These are phyloP conservation scores for Sminthurinus aureus DNA, from an alignment of 2,888 invertebrate species.

Conservation along the genomic window DNA sequence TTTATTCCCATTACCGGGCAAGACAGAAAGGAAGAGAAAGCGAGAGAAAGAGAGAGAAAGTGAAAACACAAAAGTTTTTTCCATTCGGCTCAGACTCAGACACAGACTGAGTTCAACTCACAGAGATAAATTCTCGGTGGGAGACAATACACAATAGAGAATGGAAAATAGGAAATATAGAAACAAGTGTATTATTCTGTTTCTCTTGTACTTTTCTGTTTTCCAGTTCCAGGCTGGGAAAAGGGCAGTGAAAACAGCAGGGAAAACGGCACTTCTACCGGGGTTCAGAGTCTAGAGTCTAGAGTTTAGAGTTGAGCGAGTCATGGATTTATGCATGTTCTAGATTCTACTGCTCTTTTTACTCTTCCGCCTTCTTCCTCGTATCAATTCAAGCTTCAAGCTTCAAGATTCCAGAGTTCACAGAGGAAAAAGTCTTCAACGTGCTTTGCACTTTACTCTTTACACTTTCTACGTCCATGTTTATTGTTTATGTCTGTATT, in stretches of 20 bases:
- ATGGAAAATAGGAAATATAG: too few relatives aligned
- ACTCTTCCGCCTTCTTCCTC: too few relatives aligned
- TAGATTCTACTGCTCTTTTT: background rate
- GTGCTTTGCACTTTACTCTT: background rate
- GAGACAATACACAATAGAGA: conserved; percentile 32
- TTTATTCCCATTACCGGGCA: conserved; percentile 22
- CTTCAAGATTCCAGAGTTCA: too few relatives aligned
- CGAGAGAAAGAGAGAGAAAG: background rate
- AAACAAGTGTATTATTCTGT: conserved; percentile 19
- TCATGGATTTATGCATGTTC: background rate
- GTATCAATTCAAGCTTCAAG: too few relatives aligned
- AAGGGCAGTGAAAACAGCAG: conserved; percentile 16
- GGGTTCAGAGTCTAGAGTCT: too few relatives aligned
- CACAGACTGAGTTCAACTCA: background rate
- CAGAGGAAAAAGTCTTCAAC: background rate
- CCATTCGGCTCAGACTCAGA: too few relatives aligned
- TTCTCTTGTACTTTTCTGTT: background rate
- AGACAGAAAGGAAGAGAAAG: background rate
- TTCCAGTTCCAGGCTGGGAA: background rate
- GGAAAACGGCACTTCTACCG: background rate
- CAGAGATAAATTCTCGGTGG: conserved; percentile 39
- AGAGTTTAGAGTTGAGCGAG: background rate
- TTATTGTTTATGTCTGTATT: too few relatives aligned
- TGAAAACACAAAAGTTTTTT: conserved; percentile 7
- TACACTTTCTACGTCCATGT: background rate